These are phyloP conservation scores for Coendou prehensilis DNA, from an alignment of 2,797 vertebrate genomes.

Conservation along the genomic window DNA sequence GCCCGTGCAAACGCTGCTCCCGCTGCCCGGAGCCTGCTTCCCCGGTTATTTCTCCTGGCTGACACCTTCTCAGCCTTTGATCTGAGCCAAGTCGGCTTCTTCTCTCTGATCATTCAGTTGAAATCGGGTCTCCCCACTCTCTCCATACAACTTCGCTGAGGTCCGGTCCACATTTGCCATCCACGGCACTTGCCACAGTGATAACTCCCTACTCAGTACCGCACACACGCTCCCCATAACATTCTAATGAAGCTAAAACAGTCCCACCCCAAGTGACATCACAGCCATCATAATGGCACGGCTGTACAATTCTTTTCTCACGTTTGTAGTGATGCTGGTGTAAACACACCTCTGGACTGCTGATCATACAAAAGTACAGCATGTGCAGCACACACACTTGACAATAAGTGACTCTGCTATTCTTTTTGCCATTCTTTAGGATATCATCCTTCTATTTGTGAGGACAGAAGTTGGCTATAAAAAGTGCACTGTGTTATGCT, in stretches of 20 bases:
- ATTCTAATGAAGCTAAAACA: not conserved
- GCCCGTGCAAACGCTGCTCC: not conserved
- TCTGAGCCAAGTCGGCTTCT: not conserved
- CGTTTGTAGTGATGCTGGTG: not conserved
- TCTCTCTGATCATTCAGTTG: not conserved
- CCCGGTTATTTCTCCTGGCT: not conserved
- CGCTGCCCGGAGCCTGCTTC: not conserved
- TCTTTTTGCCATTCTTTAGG: not conserved
- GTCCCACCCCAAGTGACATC: not conserved
- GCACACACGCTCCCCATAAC: not conserved
- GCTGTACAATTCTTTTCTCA: not conserved
- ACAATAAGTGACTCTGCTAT: not conserved
- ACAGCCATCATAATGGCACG: not conserved
- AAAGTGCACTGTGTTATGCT: not conserved
- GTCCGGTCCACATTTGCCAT: not conserved
- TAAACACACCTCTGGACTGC: not conserved
- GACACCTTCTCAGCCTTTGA: not conserved
- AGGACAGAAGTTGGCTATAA: not conserved
- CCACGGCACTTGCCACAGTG: not conserved
- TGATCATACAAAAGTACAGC: not conserved
- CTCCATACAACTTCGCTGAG: not conserved
- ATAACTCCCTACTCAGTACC: not conserved
- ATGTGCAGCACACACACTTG: not conserved
- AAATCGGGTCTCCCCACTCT: not conserved
- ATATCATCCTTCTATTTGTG: not conserved